Evolutionary conservation across 2,797 vertebrate genomes (phyloP).

Genomic region (Novumbra hubbsi): DNA sequence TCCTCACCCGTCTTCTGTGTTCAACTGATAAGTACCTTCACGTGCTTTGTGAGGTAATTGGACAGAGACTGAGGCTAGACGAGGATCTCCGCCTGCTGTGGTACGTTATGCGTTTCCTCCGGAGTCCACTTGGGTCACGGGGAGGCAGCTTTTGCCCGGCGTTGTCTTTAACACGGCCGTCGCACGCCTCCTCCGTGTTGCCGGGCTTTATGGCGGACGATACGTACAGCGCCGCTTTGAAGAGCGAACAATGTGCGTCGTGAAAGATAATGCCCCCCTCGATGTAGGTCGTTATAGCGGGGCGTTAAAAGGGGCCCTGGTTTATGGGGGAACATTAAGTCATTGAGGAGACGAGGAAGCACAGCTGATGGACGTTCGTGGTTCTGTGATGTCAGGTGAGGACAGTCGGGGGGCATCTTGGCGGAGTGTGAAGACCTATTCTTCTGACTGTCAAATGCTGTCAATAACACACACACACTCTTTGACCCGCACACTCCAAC

Average conservation of each 20-base stretch:
- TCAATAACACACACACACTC: too few species aligned
- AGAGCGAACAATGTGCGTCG: neutral
- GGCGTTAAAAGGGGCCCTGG: neutral
- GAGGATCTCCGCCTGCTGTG: too few species aligned
- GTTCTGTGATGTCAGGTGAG: too few species aligned
- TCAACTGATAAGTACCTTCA: too few species aligned
- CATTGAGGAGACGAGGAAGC: neutral
- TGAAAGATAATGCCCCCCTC: neutral
- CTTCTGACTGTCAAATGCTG: too few species aligned
- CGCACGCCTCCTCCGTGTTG: neutral
- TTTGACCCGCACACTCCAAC: neutral
- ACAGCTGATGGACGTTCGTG: neutral
- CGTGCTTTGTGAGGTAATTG: too few species aligned
- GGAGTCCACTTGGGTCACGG: neutral
- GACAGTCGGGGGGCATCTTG: neutral
- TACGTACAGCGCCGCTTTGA: neutral
- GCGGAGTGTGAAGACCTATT: too few species aligned
- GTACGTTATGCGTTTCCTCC: neutral
- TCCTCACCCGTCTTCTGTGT: too few species aligned
- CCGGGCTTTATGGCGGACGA: slow-evolving; percentile 13
- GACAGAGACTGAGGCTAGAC: too few species aligned
- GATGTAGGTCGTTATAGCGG: neutral
- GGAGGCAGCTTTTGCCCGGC: neutral
- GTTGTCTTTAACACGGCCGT: neutral
- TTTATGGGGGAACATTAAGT: neutral